Evolutionary conservation across 1,140 invertebrate species (phyloP).

Genomic region (Drosophila sturtevanti): DNA sequence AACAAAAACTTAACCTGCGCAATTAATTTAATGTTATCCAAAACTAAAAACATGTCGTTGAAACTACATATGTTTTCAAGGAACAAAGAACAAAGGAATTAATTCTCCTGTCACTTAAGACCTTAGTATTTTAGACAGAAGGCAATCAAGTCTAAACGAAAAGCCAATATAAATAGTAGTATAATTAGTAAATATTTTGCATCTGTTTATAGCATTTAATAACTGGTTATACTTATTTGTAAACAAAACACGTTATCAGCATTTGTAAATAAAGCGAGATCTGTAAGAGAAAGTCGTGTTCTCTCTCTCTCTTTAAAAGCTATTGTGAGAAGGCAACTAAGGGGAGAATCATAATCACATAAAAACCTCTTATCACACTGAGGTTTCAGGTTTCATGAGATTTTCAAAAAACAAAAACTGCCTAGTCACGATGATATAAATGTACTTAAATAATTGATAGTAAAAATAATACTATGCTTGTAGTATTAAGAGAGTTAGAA

Average conservation of each 20-base stretch:
- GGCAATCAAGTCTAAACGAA: too few species aligned
- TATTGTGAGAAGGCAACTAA: not conserved
- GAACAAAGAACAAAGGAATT: too few species aligned
- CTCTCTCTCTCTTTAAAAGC: not conserved
- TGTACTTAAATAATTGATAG: not conserved
- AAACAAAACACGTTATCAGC: constrained; percentile 8
- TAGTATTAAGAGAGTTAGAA: not conserved
- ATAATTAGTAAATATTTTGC: not conserved
- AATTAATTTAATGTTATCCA: too few species aligned
- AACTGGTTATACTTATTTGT: not conserved
- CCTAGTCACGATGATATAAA: not conserved
- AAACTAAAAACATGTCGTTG: too few species aligned
- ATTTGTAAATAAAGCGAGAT: not conserved
- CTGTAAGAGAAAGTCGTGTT: not conserved
- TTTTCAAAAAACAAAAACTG: not conserved
- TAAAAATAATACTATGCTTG: not conserved
- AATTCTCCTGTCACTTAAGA: too few species aligned
- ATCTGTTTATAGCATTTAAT: not conserved
- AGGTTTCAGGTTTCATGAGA: not conserved
- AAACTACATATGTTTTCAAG: too few species aligned
- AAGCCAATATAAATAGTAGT: too few species aligned
- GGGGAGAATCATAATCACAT: not conserved
- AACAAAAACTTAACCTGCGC: too few species aligned
- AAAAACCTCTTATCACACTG: not conserved
- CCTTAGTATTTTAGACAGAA: too few species aligned